Evolutionary conservation across 2,888 invertebrate species (phyloP), one percentile per base, ranked within the genome.

Genomic region (Bimastos eiseni): DNA sequence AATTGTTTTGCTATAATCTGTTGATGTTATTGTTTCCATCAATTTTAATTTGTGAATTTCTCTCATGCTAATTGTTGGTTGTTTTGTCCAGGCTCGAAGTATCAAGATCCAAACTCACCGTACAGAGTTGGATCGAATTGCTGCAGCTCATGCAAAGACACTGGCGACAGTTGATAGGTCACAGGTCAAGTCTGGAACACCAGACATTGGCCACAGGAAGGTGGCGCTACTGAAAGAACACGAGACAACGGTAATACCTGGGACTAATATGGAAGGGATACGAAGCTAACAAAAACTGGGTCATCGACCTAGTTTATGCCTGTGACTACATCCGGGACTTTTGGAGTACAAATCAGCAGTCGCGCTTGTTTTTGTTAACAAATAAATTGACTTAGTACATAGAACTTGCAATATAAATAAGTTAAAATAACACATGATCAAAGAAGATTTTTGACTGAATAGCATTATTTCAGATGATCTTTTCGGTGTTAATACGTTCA

Each of bases 81-180:
- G 70, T 24, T 55, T 5, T 70, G 30, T 70, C 6, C 21, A 86
- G 86, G 86, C 37, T 34, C 86, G 86, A 86, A 86, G 86, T 86
- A 5, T 86, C 36, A 86, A 86, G 86, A 34, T 86, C 36, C 86
- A 86, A 30, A 86, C 37, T 19, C 86, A 86, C 36, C 86, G 37
- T 24, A 86, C 86, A 19, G 86, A 86, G 15, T 37, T 86, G 21
- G 86, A 86, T 86, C 86, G 86, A 86, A 86, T 86, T 37, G 86
- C 86, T 36, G 86, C 86, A 24, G 36, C 86, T 30, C 36, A 86
- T 86, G 17, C 86, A 37, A 86, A 86, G 86, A 86, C 86, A 24
- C 86, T 86, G 34, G 86, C 86, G 17, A 86, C 37, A 37, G 37
- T 37, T 37, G 86, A 86, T 21, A 86, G 86, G 37, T 36, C 86